Evolutionary conservation across 2,797 vertebrate genomes (phyloP).

Genomic region (Rhinoraja longicauda): DNA sequence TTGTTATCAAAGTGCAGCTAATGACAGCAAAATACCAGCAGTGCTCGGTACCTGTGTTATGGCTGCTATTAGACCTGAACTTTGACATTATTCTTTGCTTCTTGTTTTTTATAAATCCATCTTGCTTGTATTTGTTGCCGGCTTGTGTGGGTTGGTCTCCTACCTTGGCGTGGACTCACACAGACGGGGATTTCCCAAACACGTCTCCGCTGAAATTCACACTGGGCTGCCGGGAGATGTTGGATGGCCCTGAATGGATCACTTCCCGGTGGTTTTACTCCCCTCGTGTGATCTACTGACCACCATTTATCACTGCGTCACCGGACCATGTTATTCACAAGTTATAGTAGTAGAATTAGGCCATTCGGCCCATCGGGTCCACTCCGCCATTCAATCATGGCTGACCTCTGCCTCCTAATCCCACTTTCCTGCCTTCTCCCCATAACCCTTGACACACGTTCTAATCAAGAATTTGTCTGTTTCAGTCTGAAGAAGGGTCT

Average conservation of each 20-base stretch:
- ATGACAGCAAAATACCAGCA: background rate
- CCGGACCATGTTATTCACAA: too few relatives aligned
- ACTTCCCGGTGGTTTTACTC: background rate
- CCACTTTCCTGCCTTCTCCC: too few relatives aligned
- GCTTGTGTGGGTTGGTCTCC: background rate
- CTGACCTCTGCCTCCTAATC: too few relatives aligned
- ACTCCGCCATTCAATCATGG: too few relatives aligned
- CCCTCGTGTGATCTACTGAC: background rate
- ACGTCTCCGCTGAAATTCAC: background rate
- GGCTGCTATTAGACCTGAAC: background rate
- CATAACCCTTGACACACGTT: too few relatives aligned
- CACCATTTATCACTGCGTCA: background rate
- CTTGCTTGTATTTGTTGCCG: too few relatives aligned
- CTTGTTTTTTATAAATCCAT: background rate
- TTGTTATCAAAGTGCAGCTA: background rate
- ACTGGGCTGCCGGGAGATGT: background rate
- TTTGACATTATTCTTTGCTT: conserved; percentile 18
- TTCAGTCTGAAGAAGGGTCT: too few relatives aligned
- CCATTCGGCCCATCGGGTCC: too few relatives aligned
- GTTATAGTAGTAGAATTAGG: background rate
- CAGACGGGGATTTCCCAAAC: background rate
- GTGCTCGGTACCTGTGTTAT: conserved; percentile 40
- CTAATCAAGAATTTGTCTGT: too few relatives aligned
- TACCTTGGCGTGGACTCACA: background rate
- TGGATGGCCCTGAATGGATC: background rate